Evolutionary conservation across 2,797 vertebrate species (phyloP).

Genomic region (Gymnopithys bicolor): DNA sequence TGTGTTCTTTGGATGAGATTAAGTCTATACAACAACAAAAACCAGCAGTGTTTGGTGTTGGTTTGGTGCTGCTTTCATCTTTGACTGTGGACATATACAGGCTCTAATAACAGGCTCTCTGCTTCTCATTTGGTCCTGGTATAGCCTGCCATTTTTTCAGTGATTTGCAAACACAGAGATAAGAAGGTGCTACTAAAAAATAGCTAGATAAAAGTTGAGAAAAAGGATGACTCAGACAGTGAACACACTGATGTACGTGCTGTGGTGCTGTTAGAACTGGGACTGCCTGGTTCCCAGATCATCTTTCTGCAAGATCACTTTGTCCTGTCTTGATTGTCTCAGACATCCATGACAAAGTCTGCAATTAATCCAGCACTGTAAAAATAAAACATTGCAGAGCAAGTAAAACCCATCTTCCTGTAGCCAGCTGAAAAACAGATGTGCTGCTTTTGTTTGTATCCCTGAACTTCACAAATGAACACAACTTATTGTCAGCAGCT

Average conservation of each 20-base stretch:
- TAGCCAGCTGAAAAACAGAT: conserved; percentile 46
- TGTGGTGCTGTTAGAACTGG: neutral
- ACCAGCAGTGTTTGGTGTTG: neutral
- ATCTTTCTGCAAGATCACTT: neutral
- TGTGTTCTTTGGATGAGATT: neutral
- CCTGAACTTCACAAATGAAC: conserved; percentile 19
- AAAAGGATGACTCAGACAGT: neutral
- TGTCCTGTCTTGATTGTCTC: neutral
- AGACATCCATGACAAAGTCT: neutral
- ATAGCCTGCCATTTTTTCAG: neutral
- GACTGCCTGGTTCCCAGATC: neutral
- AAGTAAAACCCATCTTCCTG: conserved; percentile 18
- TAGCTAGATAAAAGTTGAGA: neutral
- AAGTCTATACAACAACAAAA: neutral
- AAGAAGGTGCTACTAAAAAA: neutral
- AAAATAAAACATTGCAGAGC: neutral
- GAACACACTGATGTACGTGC: rapidly evolving
- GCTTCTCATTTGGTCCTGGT: neutral
- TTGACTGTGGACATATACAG: neutral
- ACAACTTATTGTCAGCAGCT: conserved; percentile 33
- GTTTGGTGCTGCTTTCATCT: neutral
- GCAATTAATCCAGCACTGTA: neutral
- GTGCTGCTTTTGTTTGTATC: conserved; percentile 49
- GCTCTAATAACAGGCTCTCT: neutral
- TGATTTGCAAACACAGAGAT: neutral